Evolutionary conservation across 1,140 invertebrate species (phyloP), one percentile per base, ranked within the genome.

Genomic region (Drosophila kikkawai): DNA sequence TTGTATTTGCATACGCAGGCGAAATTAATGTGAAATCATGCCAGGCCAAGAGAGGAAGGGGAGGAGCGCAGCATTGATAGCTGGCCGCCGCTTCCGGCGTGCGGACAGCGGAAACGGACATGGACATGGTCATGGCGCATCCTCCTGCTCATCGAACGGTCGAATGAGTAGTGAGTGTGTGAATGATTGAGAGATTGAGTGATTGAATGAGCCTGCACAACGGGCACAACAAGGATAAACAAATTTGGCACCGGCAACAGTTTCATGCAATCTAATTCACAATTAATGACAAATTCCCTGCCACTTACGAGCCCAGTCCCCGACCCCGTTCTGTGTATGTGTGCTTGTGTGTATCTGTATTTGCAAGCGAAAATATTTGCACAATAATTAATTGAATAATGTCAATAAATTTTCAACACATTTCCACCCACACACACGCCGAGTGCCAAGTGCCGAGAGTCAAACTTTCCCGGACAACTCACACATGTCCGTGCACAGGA

Each of bases 341-440:
- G 55, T 58, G 44, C 55, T 42, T 19, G 48, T 69, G 55, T 47
- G 53, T 64, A 60, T 77, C 64, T 71, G 66, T 81, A 64, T 68
- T 67, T 67, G 81, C 79, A 37, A 73, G 84, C 65, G 75, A 85
- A 92, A 92, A 92, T 92, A 92, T 92, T 92, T 92, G 78, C 82
- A 92, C 87, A 91, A 91, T 91, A 92, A 92, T 92, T 91, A 92
- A 92, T 92, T 92, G 91, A 92, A 83, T 90, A 92, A 92, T 92
- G 87, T 91, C 91, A 92, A 92, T 91, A 92, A 85, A 90, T 83
- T 92, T 92, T 90, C 85, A 90, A 91, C 91, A 91, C 91, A 91
- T 91, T 79, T 86, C 51, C 79, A 77, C 68, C 68, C 79, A 75
- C 75, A 58, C 74, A 48, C 26, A 29, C 47, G 42, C 11, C 15